A percentile compares a stretch with the other conserved stretches of the same genome.
Conservation (phyloP, 2,888 invertebrate species). For the Spilarctia lutea region DNA sequence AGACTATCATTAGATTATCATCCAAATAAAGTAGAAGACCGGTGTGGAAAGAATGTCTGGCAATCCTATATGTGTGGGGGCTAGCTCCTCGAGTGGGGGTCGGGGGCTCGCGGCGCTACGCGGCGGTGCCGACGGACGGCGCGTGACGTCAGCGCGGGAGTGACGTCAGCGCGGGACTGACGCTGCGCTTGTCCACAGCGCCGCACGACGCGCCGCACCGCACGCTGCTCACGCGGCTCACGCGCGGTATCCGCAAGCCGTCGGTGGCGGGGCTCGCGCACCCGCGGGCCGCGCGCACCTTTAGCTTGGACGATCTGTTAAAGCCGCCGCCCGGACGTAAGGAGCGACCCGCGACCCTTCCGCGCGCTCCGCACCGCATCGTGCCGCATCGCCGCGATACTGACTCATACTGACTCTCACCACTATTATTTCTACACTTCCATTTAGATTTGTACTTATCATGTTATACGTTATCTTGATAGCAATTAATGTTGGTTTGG, state of each 20-base stretch:
- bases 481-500: background rate
- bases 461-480: conserved; percentile 21
- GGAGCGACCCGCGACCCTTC: conserved; percentile 78
- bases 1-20: conserved; percentile 17
- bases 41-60: conserved; percentile 58
- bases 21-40: conserved; percentile 16
- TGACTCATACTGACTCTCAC: background rate
- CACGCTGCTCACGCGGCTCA: conserved; percentile 92
- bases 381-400: conserved; percentile 53
- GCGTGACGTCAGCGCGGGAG: conserved; percentile 53
- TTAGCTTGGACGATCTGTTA: conserved; percentile 96
- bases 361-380: conserved; percentile 75
- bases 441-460: conserved; percentile 2
- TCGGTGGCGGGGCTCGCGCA: conserved; percentile 93
- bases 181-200: conserved; percentile 84
- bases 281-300: conserved; percentile 92
- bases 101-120: conserved; percentile 67
- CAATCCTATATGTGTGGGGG: conserved; percentile 71
- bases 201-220: conserved; percentile 84
- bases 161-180: conserved; percentile 50
- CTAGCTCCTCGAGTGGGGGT: conserved; percentile 60
- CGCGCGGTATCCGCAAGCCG: conserved; percentile 93
- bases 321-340: conserved; percentile 94
- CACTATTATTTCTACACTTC: conserved; percentile 7
- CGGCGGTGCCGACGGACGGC: conserved; percentile 67